phyloP scores from a whole-genome alignment of 2,888 invertebrate species.

The Gymnocheta viridis region DNA sequence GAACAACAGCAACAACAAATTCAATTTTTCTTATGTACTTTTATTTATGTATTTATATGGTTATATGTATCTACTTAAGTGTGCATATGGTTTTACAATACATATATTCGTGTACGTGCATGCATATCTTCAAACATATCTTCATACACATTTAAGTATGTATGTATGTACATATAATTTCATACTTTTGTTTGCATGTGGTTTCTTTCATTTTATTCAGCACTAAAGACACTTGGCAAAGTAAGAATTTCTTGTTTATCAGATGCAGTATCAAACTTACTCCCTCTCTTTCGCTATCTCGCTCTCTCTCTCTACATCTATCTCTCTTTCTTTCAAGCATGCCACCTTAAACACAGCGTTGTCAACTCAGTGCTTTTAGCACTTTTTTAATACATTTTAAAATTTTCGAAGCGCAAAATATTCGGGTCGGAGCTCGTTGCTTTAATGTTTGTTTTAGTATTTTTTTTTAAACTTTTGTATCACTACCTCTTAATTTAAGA shows the following conservation, averaged over 20 bases:
- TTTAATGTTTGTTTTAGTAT: too few relatives aligned
- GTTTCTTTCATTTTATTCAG: constrained; percentile 28
- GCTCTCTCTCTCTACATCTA: constrained; percentile 5
- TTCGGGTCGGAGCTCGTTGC: too few relatives aligned
- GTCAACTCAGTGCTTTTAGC: too few relatives aligned
- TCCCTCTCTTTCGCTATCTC: background rate
- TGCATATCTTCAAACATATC: too few relatives aligned
- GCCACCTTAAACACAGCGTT: too few relatives aligned
- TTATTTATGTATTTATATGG: background rate
- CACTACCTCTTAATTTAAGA: too few relatives aligned
- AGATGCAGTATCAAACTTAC: constrained; percentile 41
- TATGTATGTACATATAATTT: constrained; percentile 13
- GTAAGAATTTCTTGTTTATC: constrained; percentile 54
- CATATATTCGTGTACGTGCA: too few relatives aligned
- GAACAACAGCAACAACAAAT: constrained; percentile 4
- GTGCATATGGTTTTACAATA: too few relatives aligned
- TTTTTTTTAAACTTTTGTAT: too few relatives aligned
- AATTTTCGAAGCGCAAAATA: too few relatives aligned
- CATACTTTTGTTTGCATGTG: constrained; percentile 48
- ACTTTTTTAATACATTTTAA: too few relatives aligned
- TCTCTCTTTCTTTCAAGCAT: constrained; percentile 6
- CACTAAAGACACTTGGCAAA: constrained; percentile 52
- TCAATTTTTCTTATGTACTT: constrained; percentile 23
- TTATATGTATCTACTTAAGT: too few relatives aligned
- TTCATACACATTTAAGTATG: background rate